Base-by-base conservation (phyloP, 1,140 invertebrate genomes). In the Cylas formicarius region DNA sequence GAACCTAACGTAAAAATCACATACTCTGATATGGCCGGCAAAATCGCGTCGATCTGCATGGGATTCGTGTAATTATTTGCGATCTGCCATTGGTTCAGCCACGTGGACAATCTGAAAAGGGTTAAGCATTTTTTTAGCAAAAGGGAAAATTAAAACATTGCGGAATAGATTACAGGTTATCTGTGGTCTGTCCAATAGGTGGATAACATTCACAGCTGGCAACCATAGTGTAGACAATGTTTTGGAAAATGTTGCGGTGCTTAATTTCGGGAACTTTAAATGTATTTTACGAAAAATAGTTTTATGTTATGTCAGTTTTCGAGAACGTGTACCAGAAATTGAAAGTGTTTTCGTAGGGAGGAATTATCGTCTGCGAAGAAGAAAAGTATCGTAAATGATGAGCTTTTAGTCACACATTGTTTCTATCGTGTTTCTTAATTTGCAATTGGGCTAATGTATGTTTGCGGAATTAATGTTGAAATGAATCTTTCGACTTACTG, bases 81-180 rank as follows among this genome's bases (percentile, higher is more conserved):
- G 13, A 81, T 60, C 63, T 83, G 80, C 79, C 79, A 82, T 4
- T 72, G 68, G 63, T 82, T 82, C 61, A 83, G 65, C 80, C 80
- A 83, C 0, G 79, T 78, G 49, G 70, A 62, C 35, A 81, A 72
- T 56, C 80, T 82, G 50, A 67, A 72, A 54, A 33, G 14, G 46
- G 26, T 3, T 1, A 21, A 18, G 19, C 23, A 20, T 36, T 14
- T 36, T 18, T 16, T 11, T 18, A 14, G n/a, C 17, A 16, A 7
- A 3, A 32, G 11, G 9, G 9, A 26, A 26, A 26, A 26, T 9
- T 26, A 26, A 9, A 32, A 13, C 29, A 16, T 7, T 32, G 13
- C 14, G 9, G 8, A 32, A 16, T 11, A 32, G 18, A 4, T 32
- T 32, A 13, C 11, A 32, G 14, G 14, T 32, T 32, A 32, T 32